Base-by-base conservation (phyloP, 2,888 invertebrate species). In the Pomacea canaliculata region DNA sequence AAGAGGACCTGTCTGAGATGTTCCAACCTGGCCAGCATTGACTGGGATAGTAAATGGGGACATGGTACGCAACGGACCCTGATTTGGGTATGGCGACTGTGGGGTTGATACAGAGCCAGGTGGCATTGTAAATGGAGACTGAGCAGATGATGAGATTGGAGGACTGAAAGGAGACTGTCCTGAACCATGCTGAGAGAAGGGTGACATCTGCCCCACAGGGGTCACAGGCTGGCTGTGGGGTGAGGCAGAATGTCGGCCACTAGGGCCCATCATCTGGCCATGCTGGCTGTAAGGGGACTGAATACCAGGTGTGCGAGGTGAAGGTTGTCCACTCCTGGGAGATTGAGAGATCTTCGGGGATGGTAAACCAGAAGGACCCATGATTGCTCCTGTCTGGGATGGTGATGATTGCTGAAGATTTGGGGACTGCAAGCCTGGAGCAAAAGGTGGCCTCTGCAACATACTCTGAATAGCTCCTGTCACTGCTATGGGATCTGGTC, bases 221-320 rank as follows among this genome's bases (percentile, higher is more conserved):
- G 80, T 79, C 70, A 75, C 49, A 3, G 82, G 82, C 71, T 83
- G 83, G 70, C 81, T 81, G 69, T 80, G 81, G 2, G 81, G 81
- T 16, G 83, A 80, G n/a, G 76, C 78, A 7, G 79, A 76, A 27
- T 81, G 79, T n/a, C 78, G 70, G 4, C 80, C 81, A 56, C 51
- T 56, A 16, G 51, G 51, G 46, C 78, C 79, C 19, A 82, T 70
- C 60, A 81, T 63, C 23, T 83, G 80, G 66, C 83, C 82, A 74
- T 85, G 85, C n/a, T 83, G 80, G 66, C 83, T 83, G 76, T 85
- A 85, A 3, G 83, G 85, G n/a, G 85, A 83, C 67, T 87, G 85
- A 51, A 84, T 83, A 67, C 84, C 84, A 27, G 88, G 88, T 48
- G 87, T 88, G 63, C 86, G 80, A 9, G 88, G 88, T 12, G 88